A percentile compares a stretch with the other conserved stretches of the same genome.
phyloP scores from a whole-genome alignment of 2,113 vertebrate genomes.

The Coregonus clupeaformis region DNA sequence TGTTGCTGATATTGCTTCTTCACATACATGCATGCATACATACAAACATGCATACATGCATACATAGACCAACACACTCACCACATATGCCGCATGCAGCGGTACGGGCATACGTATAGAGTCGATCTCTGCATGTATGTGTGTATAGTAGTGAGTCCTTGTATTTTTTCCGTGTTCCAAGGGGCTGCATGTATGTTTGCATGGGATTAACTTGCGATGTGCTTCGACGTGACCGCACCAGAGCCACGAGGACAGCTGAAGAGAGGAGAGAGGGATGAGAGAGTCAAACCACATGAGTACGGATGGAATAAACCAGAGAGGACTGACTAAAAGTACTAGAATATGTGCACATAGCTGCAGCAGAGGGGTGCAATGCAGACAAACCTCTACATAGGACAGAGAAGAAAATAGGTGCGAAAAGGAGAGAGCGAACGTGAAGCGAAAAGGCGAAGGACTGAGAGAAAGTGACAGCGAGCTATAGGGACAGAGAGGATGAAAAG shows the following conservation, averaged over 20 bases:
- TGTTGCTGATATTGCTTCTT: slow-evolving; percentile 21
- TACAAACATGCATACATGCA: slow-evolving; percentile 4
- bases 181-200: slow-evolving; percentile 22
- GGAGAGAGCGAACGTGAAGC: neutral
- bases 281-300: slow-evolving; percentile 16
- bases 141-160: neutral
- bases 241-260: neutral
- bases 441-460: slow-evolving; percentile 10
- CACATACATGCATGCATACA: neutral
- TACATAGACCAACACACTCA: slow-evolving; percentile 21
- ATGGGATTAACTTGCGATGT: slow-evolving; percentile 52
- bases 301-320: neutral
- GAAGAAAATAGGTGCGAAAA: neutral
- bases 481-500: neutral
- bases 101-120: neutral
- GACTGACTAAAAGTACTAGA: too few species aligned
- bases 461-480: slow-evolving; percentile 13
- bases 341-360: neutral
- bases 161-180: slow-evolving; percentile 5
- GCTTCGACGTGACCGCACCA: slow-evolving; percentile 23
- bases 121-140: slow-evolving; percentile 21
- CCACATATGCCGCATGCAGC: slow-evolving; percentile 19
- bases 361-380: neutral
- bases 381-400: too few species aligned
- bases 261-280: slow-evolving; percentile 2